Evolutionary conservation across 1,140 invertebrate species (phyloP), one percentile per base, ranked within the genome.

Genomic region (Galendromus occidentalis): DNA sequence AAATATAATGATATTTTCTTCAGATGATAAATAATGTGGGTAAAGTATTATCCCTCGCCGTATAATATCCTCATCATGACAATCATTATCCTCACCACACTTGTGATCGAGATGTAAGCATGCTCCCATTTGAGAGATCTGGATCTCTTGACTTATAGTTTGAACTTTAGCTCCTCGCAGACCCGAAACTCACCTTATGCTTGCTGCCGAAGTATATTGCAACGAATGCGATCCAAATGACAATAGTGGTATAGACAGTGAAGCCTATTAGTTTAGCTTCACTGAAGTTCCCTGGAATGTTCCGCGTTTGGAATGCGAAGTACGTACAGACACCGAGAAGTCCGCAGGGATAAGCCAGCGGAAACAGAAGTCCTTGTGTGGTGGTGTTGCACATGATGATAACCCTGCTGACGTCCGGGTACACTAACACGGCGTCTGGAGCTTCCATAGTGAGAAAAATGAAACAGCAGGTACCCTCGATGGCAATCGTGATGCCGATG

Each of bases 241-340:
- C 86, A 68, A 87, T 85, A 0, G 87, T 91, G 0, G 87, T 87
- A 73, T 90, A 91, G 86, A 88, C 89, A 1, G 86, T 85, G 69
- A 87, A 87, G 14, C 85, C 86, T 67, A 87, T 87, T 71, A 86
- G 87, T 74, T 86, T 86, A 0, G 85, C 84, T 72, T 87, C 86
- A 75, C 90, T 91, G 73, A 90, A 90, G 73, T 90, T 91, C 75
- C 88, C 88, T 0, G 88, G 88, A 44, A 91, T 80, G 71, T 88
- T 89, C 17, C 88, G 75, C 0, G 88, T 90, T 75, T 89, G 89
- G 9, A 91, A 78, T 0, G 88, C 88, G 74, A 89, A 90, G 9
- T 87, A 74, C 1, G 87, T 90, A 71, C 88, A 90, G 67, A 89
- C 79, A 4, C 81, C 78, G 28, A 90, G 84, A 0, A 91, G 78